Evolutionary conservation across 2,797 vertebrate species (phyloP).

Genomic region (Neoniphon sammara): DNA sequence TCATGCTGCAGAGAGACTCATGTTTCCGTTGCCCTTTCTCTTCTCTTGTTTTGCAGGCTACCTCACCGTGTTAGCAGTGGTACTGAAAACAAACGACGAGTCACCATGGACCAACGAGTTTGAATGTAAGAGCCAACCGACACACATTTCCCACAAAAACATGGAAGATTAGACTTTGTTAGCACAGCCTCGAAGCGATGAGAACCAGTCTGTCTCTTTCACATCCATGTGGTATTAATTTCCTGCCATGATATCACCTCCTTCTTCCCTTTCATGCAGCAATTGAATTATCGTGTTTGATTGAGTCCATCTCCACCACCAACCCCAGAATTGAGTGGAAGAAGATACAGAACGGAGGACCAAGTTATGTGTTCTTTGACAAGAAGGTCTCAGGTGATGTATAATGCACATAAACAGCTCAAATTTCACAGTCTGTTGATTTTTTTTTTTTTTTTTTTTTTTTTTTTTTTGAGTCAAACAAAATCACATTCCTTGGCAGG

Average conservation of each 20-base stretch:
- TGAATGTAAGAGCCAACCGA: conserved; percentile 87
- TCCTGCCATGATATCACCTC: neutral
- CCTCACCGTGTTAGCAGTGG: conserved; percentile 85
- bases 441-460: neutral
- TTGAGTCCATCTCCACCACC: conserved; percentile 88
- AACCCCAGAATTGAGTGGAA: conserved; percentile 97
- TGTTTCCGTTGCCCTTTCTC: conserved; percentile 44
- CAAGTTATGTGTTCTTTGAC: conserved; percentile 92
- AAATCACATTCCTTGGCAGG: too few relatives aligned
- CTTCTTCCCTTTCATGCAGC: conserved; percentile 69
- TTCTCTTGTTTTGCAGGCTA: conserved; percentile 83
- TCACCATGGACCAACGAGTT: conserved; percentile 94
- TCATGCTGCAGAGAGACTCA: conserved; percentile 48
- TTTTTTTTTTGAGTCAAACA: neutral
- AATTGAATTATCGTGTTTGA: conserved; percentile 93
- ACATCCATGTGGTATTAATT: neutral
- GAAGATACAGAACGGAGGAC: conserved; percentile 90
- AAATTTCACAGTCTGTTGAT: neutral
- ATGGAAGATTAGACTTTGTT: neutral
- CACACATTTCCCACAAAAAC: neutral
- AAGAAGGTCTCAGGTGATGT: conserved; percentile 89
- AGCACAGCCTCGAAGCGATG: neutral
- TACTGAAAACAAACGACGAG: conserved; percentile 86
- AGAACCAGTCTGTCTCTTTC: neutral
- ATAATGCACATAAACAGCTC: neutral